Base-by-base conservation (phyloP, 2,113 vertebrate species). In the Sylvietta virens region DNA sequence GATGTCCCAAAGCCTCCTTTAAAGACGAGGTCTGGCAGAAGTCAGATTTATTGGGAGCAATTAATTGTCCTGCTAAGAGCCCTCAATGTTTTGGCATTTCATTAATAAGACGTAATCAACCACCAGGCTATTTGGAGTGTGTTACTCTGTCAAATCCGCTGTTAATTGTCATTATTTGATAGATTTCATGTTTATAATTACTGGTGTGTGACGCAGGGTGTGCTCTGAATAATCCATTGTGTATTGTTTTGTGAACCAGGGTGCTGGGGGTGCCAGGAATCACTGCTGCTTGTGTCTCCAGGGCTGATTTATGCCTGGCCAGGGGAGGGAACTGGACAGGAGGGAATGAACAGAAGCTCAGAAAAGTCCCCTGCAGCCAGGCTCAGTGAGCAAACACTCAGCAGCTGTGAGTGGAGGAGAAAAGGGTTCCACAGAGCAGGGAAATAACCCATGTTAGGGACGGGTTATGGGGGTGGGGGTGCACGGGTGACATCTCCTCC, bases 171-270 rank as follows among this genome's bases (percentile, higher is more conserved):
- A 71, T 96, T 93, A 93, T 88, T 93, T 95, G 86, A 88, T 96
- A 71, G 83, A 86, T 90, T 93, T 78, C 88, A 77, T 94, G 90
- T 95, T 92, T 92, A 60, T 95, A 95, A 94, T 96, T 95, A 94
- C 86, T 92, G 88, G 76, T 94, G 61, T 86, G 80, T 95, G 95
- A 96, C 56, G 82, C 88, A 92, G 82, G 9, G 81, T 58, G 85
- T 90, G 82, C 88, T 96, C 40, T 90, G 95, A 95, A 92, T 94
- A 94, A 93, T 67, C 90, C 93, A 93, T 93, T 96, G 95, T 95
- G 88, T 92, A 80, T 92, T 95, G 93, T 96, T 94, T n/a, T 45
- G 79, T 88, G 73, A 47, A 90, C 31, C 79, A 73, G 91, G 30
- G 74, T 26, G 85, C 90, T 54, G 88, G 72, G 78, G 79, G 71